These are phyloP conservation scores for Eupithecia inturbata DNA, from an alignment of 2,888 invertebrate species.

Conservation along the genomic window DNA sequence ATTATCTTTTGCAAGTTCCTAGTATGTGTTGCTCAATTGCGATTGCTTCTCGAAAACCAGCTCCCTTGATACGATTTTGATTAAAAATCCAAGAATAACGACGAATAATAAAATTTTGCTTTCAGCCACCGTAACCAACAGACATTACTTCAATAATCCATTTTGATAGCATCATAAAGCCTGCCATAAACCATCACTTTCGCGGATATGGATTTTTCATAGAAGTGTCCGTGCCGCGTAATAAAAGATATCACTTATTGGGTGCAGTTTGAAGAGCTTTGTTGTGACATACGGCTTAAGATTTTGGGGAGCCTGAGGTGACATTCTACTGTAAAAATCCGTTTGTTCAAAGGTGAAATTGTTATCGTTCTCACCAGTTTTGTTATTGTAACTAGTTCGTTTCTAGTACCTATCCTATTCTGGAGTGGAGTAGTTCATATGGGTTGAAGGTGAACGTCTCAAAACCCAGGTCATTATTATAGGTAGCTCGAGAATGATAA, in stretches of 20 bases:
- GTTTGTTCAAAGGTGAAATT: not conserved
- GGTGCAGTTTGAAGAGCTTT: conserved; percentile 68
- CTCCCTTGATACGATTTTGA: not conserved
- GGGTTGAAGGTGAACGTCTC: too few relatives aligned
- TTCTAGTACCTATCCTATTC: too few relatives aligned
- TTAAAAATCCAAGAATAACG: conserved; percentile 11
- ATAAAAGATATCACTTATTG: conserved; percentile 83
- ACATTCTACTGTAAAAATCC: not conserved
- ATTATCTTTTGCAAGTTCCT: not conserved
- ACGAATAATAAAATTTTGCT: conserved; percentile 21
- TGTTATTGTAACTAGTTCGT: too few relatives aligned
- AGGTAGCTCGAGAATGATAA: too few relatives aligned
- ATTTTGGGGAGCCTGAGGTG: conserved; percentile 7
- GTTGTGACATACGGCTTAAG: conserved; percentile 58
- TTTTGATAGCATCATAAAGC: conserved; percentile 74
- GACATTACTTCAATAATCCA: conserved; percentile 71
- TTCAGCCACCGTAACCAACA: conserved; percentile 46
- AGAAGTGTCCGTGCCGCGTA: conserved; percentile 75
- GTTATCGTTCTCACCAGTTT: too few relatives aligned
- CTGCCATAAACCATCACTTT: conserved; percentile 76
- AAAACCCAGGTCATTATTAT: too few relatives aligned
- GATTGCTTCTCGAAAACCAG: not conserved
- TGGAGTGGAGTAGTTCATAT: too few relatives aligned
- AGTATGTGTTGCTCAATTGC: not conserved
- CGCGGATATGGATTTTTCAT: conserved; percentile 74